Conservation (phyloP, 2,113 vertebrate genomes). For the Eleginops maclovinus region DNA sequence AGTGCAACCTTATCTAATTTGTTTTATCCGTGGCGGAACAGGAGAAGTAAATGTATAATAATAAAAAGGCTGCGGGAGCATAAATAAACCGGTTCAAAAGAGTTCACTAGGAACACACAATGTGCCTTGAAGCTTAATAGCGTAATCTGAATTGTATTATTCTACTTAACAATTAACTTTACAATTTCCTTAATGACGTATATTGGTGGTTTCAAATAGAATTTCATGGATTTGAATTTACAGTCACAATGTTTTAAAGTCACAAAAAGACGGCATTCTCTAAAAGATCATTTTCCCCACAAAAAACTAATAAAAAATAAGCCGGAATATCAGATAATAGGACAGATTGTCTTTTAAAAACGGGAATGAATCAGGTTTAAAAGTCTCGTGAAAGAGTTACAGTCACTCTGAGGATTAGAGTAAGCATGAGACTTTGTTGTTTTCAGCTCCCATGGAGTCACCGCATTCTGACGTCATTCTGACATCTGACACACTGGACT, state of each 20-base stretch:
- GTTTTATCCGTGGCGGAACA: not conserved
- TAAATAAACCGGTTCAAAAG: conserved; percentile 4
- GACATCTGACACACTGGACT: not conserved
- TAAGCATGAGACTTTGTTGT: conserved; percentile 24
- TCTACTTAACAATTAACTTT: not conserved
- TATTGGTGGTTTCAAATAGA: no score
- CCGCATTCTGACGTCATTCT: not conserved
- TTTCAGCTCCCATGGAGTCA: conserved; percentile 10
- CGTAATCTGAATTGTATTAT: not conserved
- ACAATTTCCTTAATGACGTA: no score
- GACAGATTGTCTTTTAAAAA: no score
- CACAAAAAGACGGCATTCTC: no score
- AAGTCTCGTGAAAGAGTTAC: no score
- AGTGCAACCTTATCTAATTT: not conserved
- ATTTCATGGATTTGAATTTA: no score
- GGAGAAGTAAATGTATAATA: conserved; percentile 4
- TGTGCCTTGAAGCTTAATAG: not conserved
- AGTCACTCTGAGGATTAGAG: not conserved
- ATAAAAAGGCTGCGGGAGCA: not conserved
- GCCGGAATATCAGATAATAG: no score
- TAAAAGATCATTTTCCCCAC: no score
- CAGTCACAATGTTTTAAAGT: not conserved
- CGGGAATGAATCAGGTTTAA: no score
- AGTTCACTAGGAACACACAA: not conserved
- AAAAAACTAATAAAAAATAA: no score